These are phyloP conservation scores for Phycodurus eques DNA, from an alignment of 2,113 vertebrate species.

Conservation along the genomic window DNA sequence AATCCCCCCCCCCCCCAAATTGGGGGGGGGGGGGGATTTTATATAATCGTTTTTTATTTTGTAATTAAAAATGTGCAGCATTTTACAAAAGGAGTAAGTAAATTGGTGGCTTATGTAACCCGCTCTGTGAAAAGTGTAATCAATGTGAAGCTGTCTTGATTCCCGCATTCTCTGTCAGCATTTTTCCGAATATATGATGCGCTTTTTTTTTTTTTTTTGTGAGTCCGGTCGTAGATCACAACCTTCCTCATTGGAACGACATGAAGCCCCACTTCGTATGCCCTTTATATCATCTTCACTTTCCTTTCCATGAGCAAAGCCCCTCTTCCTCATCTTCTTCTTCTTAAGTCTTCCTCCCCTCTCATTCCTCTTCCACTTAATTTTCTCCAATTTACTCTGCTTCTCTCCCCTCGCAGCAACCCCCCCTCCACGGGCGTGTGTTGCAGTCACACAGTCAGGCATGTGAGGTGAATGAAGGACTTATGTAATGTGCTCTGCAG, in stretches of 20 bases:
- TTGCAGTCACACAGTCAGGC: constrained; percentile 70
- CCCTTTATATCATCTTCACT: constrained; percentile 59
- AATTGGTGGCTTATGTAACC: background rate
- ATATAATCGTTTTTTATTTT: too few species aligned
- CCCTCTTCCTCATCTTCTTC: constrained; percentile 45
- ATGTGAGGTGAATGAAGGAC: constrained; percentile 71
- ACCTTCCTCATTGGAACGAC: constrained; percentile 48
- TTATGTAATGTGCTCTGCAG: constrained; percentile 67
- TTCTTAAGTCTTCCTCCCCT: constrained; percentile 23
- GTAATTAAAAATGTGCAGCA: constrained; percentile 17
- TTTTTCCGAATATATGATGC: constrained; percentile 39
- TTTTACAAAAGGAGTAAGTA: constrained; percentile 16
- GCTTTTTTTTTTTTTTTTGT: background rate
- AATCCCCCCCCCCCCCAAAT: background rate
- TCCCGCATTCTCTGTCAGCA: constrained; percentile 47
- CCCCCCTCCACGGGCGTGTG: constrained; percentile 52
- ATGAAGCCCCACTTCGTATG: constrained; percentile 55
- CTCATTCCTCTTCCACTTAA: constrained; percentile 55
- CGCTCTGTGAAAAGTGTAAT: constrained; percentile 23
- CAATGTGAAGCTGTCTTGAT: constrained; percentile 39
- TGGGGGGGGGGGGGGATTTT: too few species aligned
- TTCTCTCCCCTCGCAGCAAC: constrained; percentile 28
- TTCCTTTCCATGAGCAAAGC: constrained; percentile 57
- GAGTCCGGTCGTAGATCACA: constrained; percentile 41
- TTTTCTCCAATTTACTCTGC: constrained; percentile 68